phyloP scores from a whole-genome alignment of 2,797 vertebrate genomes.

The Echeneis naucrates region DNA sequence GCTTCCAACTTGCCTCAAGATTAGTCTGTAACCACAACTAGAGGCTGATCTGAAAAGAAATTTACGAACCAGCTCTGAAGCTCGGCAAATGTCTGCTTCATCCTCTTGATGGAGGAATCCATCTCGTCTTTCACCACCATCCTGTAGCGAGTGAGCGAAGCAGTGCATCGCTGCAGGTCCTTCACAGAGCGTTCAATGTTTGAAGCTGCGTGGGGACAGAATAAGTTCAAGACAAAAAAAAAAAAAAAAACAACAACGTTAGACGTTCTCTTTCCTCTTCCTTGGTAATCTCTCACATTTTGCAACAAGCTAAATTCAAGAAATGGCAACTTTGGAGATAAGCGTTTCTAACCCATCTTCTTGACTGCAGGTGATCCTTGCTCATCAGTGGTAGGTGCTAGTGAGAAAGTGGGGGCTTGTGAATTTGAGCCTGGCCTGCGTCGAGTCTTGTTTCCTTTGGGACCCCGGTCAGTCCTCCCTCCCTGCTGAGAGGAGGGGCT shows the following conservation, averaged over 20 bases:
- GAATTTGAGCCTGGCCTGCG: constrained; percentile 65
- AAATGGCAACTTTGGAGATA: neutral
- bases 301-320: neutral
- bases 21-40: neutral
- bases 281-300: neutral
- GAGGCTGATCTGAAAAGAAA: neutral
- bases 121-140: constrained; percentile 96
- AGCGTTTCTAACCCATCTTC: constrained; percentile 79
- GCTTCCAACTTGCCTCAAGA: neutral
- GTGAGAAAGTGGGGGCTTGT: constrained; percentile 58
- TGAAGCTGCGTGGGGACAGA: constrained; percentile 80
- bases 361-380: constrained; percentile 71
- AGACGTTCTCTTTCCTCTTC: neutral
- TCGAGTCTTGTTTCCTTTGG: constrained; percentile 77
- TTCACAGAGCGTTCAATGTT: constrained; percentile 97
- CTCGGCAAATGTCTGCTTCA: constrained; percentile 95
- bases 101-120: constrained; percentile 94
- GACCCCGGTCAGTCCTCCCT: constrained; percentile 71
- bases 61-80: constrained; percentile 91
- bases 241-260: too few species aligned
- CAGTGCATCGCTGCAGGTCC: constrained; percentile 95
- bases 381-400: constrained; percentile 53
- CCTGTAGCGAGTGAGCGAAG: constrained; percentile 93
- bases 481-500: constrained; percentile 71
- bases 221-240: neutral